A percentile compares a stretch with the other conserved stretches of the same genome.
Conservation (phyloP, 2,888 invertebrate genomes). For the Drosophila recens region DNA sequence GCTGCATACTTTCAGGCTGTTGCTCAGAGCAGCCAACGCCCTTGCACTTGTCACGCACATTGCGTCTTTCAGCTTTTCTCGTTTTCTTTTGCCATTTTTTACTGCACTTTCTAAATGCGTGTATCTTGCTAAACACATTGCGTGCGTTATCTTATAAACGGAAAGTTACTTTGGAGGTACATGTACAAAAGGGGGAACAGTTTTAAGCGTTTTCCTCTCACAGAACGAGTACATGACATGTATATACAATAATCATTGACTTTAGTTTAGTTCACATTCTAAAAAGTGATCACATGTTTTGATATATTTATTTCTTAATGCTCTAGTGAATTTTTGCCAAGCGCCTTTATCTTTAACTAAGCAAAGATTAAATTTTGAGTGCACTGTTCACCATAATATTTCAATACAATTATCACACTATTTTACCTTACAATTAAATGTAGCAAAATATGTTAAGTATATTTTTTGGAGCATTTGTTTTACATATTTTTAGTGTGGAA, state of each 20-base stretch:
- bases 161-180: background rate
- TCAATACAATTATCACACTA: too few species aligned
- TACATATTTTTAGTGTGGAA: background rate
- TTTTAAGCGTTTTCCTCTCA: constrained; percentile 4
- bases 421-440: background rate
- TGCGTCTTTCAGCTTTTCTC: constrained; percentile 21
- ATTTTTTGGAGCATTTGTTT: background rate
- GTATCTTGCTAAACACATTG: constrained; percentile 55
- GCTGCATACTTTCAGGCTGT: constrained; percentile 69
- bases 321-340: too few species aligned
- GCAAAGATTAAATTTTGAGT: too few species aligned
- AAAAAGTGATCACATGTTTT: too few species aligned
- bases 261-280: too few species aligned
- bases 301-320: too few species aligned
- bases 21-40: constrained; percentile 54
- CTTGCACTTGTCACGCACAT: constrained; percentile 53
- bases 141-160: constrained; percentile 30
- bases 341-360: too few species aligned
- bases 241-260: background rate
- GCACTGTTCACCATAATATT: too few species aligned
- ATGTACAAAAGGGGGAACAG: background rate
- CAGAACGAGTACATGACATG: background rate
- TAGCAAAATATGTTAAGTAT: background rate
- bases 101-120: constrained; percentile 9
- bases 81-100: constrained; percentile 23